These are phyloP conservation scores for Esox masquinongy DNA, from an alignment of 2,797 vertebrate genomes.

Conservation along the genomic window DNA sequence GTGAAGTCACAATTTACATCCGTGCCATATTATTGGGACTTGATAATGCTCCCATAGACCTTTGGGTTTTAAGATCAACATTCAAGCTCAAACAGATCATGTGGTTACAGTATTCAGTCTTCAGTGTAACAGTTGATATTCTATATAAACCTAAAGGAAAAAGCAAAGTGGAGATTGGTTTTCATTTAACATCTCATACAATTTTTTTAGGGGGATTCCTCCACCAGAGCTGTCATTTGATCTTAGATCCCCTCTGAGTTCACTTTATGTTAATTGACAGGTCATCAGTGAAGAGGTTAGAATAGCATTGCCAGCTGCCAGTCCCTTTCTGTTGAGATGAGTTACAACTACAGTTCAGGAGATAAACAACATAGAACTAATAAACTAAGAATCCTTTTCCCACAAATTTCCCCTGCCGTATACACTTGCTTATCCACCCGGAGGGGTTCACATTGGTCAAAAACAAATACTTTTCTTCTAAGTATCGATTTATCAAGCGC, in stretches of 20 bases:
- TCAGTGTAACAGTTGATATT: conserved; percentile 14
- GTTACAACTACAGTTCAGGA: conserved; percentile 31
- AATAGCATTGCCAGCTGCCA: conserved; percentile 41
- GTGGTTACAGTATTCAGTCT: conserved; percentile 9
- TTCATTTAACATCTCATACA: conserved; percentile 40
- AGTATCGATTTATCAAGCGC: conserved; percentile 65
- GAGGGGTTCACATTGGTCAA: conserved; percentile 34
- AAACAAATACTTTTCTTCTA: conserved; percentile 35
- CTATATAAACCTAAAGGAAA: conserved; percentile 47
- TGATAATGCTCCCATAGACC: conserved; percentile 52
- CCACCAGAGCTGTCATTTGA: conserved; percentile 49
- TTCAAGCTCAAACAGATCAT: conserved; percentile 29
- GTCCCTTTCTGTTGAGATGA: conserved; percentile 37
- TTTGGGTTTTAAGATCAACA: conserved; percentile 4
- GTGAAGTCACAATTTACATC: conserved; percentile 54
- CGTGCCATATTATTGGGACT: conserved; percentile 45
- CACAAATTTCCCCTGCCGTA: background rate
- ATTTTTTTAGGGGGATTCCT: conserved; percentile 39
- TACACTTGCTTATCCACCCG: conserved; percentile 10
- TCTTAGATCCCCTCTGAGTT: conserved; percentile 42
- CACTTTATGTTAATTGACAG: conserved; percentile 52
- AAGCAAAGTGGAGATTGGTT: conserved; percentile 39
- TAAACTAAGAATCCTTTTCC: conserved; percentile 28
- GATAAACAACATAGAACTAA: conserved; percentile 44
- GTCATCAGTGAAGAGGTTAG: conserved; percentile 26